A percentile compares a stretch with the other conserved stretches of the same genome.
phyloP scores from a whole-genome alignment of 2,888 invertebrate genomes.

The Dolichopus griseipennis region DNA sequence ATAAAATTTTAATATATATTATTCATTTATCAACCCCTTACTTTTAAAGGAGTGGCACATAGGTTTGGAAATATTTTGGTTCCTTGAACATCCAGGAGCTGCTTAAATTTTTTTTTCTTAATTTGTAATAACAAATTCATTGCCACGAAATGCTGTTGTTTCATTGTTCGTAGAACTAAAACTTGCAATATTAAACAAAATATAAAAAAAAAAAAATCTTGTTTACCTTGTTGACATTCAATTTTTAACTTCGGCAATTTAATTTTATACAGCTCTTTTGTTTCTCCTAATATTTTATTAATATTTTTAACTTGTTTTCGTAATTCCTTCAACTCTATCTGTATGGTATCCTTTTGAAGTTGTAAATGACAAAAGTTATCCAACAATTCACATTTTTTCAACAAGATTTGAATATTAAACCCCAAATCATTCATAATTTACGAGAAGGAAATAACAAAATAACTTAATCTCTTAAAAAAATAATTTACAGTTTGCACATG shows the following conservation, averaged over 20 bases:
- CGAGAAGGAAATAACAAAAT: too few relatives aligned
- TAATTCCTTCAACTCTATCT: conserved; percentile 21
- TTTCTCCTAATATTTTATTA: conserved; percentile 21
- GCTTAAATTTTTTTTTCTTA: conserved; percentile 7
- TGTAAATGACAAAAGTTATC: conserved; percentile 27
- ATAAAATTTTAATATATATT: background rate
- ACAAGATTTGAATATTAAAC: conserved; percentile 11
- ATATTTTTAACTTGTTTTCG: conserved; percentile 20
- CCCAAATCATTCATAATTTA: conserved; percentile 17
- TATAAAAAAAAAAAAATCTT: too few relatives aligned
- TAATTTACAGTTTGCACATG: too few relatives aligned
- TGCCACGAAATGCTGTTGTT: conserved; percentile 4
- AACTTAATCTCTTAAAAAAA: too few relatives aligned
- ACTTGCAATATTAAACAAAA: too few relatives aligned
- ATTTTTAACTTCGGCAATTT: conserved; percentile 21
- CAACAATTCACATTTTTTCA: conserved; percentile 23
- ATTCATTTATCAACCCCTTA: background rate
- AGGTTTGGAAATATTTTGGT: too few relatives aligned
- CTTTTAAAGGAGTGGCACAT: too few relatives aligned
- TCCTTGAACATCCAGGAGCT: too few relatives aligned
- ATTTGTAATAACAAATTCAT: conserved; percentile 10
- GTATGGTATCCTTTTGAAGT: conserved; percentile 25
- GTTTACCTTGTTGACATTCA: background rate
- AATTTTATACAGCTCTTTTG: conserved; percentile 21
- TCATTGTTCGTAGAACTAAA: conserved; percentile 12